Conservation (phyloP, 2,797 vertebrate genomes). For the Apogon hyalosoma region DNA sequence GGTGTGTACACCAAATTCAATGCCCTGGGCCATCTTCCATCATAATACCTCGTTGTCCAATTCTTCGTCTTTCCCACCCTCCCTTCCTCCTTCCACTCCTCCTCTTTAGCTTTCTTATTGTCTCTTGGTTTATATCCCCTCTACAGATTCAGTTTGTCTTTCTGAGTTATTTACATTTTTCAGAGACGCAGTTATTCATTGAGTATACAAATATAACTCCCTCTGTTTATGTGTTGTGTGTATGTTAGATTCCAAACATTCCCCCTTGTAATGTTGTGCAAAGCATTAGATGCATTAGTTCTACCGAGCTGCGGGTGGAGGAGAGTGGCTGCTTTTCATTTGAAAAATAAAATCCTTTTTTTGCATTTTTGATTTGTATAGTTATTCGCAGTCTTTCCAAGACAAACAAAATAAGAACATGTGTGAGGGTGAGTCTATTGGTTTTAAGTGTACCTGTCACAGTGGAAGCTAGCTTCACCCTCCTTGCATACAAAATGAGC, state of each 20-base stretch:
- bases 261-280: slow-evolving; percentile 62
- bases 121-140: slow-evolving; percentile 63
- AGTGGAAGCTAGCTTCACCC: slow-evolving; percentile 26
- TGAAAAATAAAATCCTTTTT: slow-evolving; percentile 49
- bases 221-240: slow-evolving; percentile 75
- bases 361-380: slow-evolving; percentile 48
- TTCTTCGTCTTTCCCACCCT: slow-evolving; percentile 13
- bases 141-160: slow-evolving; percentile 69
- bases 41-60: slow-evolving; percentile 59
- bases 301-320: slow-evolving; percentile 34
- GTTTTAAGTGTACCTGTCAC: slow-evolving; percentile 50
- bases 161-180: slow-evolving; percentile 79
- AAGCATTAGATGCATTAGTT: slow-evolving; percentile 63
- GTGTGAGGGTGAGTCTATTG: slow-evolving; percentile 23
- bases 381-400: slow-evolving; percentile 21
- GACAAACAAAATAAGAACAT: slow-evolving; percentile 51
- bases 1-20: slow-evolving; percentile 47
- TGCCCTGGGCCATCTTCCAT: slow-evolving; percentile 67
- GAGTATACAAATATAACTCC: slow-evolving; percentile 75
- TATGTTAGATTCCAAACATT: slow-evolving; percentile 75
- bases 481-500: slow-evolving; percentile 18
- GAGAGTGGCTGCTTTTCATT: slow-evolving; percentile 38
- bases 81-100: background rate
- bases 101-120: slow-evolving; percentile 36
- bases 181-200: slow-evolving; percentile 70